Evolutionary conservation across 1,140 invertebrate species (phyloP), one percentile per base, ranked within the genome.

Genomic region (Trichonephila inaurata): DNA sequence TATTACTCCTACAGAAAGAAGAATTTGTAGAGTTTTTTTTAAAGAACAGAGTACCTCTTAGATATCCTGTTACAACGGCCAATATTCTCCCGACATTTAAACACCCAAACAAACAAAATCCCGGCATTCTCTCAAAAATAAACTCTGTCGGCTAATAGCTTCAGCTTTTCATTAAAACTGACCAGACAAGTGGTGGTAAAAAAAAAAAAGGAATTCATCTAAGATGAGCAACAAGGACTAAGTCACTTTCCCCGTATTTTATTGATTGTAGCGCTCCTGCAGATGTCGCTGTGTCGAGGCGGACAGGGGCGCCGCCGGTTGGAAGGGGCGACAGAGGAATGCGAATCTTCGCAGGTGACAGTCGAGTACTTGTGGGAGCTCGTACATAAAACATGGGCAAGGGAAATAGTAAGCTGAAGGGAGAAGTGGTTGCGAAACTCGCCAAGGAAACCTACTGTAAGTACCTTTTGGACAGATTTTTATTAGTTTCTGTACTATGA

Each of bases 351-450:
- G 85, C 83, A 93, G 92, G 92, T 85, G 92, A 64, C 64, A 82
- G 92, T 40, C 92, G 85, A 87, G 62, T 64, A 62, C 86, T 93
- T 44, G 92, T 88, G 66, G 85, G 82, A 89, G 66, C 66, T 89
- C 85, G 28, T 62, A 44, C 60, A 83, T 81, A 40, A 89, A 90
- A 94, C 82, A 98, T 98, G 97, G 97, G 97, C 95, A 98, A 98
- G 97, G 98, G 98, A 96, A 98, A 98, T 96, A 98, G 98, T 83
- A 98, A 98, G 96, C 97, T 98, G 95, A 98, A 98, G 96, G 98
- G 98, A 96, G 98, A 98, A 96, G 98, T 98, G 94, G 98, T 98
- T 96, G 98, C 98, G 96, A 97, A 98, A 95, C 97, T 98, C 93
- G 98, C 97, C 95, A 97, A 97, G 89, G 98, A 98, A 95, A 98